Evolutionary conservation across 1,140 invertebrate species (phyloP).

Genomic region (Pygmarrhopalites habei): DNA sequence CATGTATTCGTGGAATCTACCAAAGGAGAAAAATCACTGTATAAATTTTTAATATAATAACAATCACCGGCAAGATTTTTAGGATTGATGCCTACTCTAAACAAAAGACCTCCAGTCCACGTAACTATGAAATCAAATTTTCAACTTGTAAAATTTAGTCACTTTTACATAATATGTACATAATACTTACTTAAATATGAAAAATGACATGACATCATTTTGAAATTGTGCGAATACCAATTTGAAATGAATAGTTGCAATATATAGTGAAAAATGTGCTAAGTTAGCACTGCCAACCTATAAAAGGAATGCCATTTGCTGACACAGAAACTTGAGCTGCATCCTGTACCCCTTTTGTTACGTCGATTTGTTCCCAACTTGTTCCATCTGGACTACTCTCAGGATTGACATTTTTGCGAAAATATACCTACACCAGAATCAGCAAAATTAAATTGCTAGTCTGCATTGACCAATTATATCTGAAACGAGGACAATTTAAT

Average conservation of each 20-base stretch:
- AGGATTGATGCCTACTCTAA: slow-evolving; percentile 66
- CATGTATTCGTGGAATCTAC: neutral
- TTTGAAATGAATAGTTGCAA: no score
- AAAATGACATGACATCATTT: no score
- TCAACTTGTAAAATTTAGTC: no score
- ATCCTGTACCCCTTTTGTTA: slow-evolving; percentile 62
- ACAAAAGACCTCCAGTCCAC: slow-evolving; percentile 68
- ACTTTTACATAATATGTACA: no score
- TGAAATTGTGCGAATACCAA: no score
- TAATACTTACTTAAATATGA: no score
- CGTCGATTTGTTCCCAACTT: slow-evolving; percentile 68
- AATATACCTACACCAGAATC: slow-evolving; percentile 61
- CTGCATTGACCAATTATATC: slow-evolving; percentile 11
- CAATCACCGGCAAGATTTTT: slow-evolving; percentile 63
- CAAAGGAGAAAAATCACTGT: neutral
- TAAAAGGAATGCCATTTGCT: slow-evolving; percentile 75
- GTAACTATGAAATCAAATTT: no score
- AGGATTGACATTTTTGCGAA: slow-evolving; percentile 66
- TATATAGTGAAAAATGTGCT: no score
- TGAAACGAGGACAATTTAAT: no score
- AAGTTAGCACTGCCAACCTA: no score
- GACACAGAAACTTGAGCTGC: slow-evolving; percentile 75
- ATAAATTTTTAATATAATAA: slow-evolving; percentile 14
- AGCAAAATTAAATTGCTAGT: slow-evolving; percentile 16
- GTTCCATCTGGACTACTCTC: slow-evolving; percentile 76